Evolutionary conservation across 2,113 vertebrate species (phyloP), one percentile per base, ranked within the genome.

Genomic region (Pachypanchax playfairii): DNA sequence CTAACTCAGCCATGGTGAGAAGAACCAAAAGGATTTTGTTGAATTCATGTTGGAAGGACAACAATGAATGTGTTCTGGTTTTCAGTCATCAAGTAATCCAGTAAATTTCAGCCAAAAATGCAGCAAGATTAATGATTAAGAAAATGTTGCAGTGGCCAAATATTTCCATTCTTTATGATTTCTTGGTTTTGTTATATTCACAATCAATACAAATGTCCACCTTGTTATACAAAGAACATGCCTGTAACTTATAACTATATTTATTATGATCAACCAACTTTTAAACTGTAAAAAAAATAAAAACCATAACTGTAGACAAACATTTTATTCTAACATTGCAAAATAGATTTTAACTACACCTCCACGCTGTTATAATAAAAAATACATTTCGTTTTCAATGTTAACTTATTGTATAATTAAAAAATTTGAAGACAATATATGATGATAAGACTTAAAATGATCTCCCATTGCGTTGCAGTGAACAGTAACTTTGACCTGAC

Each of bases 401-500:
- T n/a, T n/a, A n/a, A n/a, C n/a, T n/a, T n/a, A n/a, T n/a, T n/a
- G n/a, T n/a, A n/a, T n/a, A n/a, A n/a, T n/a, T n/a, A n/a, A n/a
- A n/a, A n/a, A n/a, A n/a, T n/a, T n/a, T n/a, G n/a, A n/a, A n/a
- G n/a, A n/a, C n/a, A n/a, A n/a, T n/a, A n/a, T 44, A 33, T 49
- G 70, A 77, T 65, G 66, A 21, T 35, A 13, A 20, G 43, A 41
- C 46, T 11, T 29, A 29, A 4, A 38, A 22, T n/a, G 7, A 22
- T 59, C 35, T 64, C 48, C 43, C 14, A 20, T 58, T 43, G 68
- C 64, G 77, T 65, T 14, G 17, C 1, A 46, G 44, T 43, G 65
- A 70, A 77, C 80, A 74, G 72, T 65, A 28, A 52, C 11, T 81
- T 58, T 62, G 72, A 38, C 65, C 62, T 62, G 72, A 38, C 65